Percentiles rank a stretch among this genome's conserved stretches.
phyloP scores from a whole-genome alignment of 2,888 invertebrate species.

The Napeogenes inachia region DNA sequence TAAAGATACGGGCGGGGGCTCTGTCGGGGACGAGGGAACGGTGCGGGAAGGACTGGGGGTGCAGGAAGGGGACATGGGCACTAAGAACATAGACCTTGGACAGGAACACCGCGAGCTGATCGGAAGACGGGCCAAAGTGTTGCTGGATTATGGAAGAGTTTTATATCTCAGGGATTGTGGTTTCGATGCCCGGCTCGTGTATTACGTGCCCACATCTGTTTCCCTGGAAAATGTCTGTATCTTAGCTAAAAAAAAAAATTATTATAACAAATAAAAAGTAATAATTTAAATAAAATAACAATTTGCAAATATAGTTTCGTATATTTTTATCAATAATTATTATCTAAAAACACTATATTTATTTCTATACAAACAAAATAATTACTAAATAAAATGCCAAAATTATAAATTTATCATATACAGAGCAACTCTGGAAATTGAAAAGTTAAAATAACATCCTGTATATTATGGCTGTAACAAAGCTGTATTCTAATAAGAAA shows the following conservation, averaged over 20 bases:
- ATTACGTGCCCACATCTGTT: slow-evolving; percentile 80
- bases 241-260: slow-evolving; percentile 63
- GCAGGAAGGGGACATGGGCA: slow-evolving; percentile 6
- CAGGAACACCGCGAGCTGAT: slow-evolving; percentile 48
- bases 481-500: too few species aligned
- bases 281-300: slow-evolving; percentile 39
- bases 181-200: slow-evolving; percentile 79
- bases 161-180: slow-evolving; percentile 77
- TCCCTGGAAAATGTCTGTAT: slow-evolving; percentile 90
- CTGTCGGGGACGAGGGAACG: not conserved
- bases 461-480: too few species aligned
- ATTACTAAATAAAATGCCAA: slow-evolving; percentile 30
- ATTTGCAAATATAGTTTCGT: slow-evolving; percentile 63
- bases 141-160: slow-evolving; percentile 87
- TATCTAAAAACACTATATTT: slow-evolving; percentile 50
- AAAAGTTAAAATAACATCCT: too few species aligned
- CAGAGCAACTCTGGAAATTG: not conserved
- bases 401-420: slow-evolving; percentile 7
- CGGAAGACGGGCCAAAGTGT: slow-evolving; percentile 85
- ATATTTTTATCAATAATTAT: slow-evolving; percentile 65
- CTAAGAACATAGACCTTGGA: slow-evolving; percentile 12
- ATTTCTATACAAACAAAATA: slow-evolving; percentile 43
- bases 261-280: not conserved
- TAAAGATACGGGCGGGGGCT: not conserved
- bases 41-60: not conserved